A percentile compares a stretch with the other conserved stretches of the same genome.
These are phyloP conservation scores for Lepus townsendii DNA, from an alignment of 2,797 vertebrate species.

Conservation along the genomic window DNA sequence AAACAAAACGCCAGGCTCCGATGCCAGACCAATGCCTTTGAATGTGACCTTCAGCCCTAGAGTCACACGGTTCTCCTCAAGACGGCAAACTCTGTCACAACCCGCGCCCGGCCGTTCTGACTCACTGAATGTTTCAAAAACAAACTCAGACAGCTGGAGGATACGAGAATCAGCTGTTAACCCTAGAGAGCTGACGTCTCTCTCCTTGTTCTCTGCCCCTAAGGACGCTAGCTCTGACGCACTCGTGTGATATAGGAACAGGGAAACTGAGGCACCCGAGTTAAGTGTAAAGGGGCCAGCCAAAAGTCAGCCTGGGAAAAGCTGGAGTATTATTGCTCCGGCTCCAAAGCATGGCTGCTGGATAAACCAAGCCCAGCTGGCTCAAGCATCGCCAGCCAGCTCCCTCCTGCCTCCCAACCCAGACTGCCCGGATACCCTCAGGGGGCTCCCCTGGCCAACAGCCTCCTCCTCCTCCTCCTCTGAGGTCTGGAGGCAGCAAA, in stretches of 20 bases:
- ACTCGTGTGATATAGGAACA: background rate
- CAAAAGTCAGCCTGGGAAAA: conserved; percentile 13
- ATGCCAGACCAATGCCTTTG: conserved; percentile 30
- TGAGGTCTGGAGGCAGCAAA: background rate
- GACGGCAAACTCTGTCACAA: conserved; percentile 8
- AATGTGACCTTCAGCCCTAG: conserved; percentile 47
- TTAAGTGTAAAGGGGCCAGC: background rate
- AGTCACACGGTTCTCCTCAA: conserved; percentile 63
- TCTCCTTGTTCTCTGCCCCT: conserved; percentile 18
- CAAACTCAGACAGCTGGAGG: conserved; percentile 63
- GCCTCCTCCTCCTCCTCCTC: background rate
- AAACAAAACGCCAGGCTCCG: background rate
- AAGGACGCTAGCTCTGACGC: conserved; percentile 60
- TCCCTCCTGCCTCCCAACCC: background rate
- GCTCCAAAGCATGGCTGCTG: background rate
- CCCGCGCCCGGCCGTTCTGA: conserved; percentile 65
- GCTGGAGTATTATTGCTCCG: background rate
- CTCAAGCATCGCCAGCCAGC: background rate
- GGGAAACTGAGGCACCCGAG: conserved; percentile 71
- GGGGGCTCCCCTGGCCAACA: background rate
- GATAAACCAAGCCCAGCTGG: conserved; percentile 4
- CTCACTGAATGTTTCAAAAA: conserved; percentile 75
- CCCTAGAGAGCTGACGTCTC: conserved; percentile 58
- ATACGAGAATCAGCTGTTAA: conserved; percentile 56
- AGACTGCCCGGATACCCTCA: background rate